Base-by-base conservation (phyloP, 1,140 invertebrate species). In the Drosophila kurseongensis region DNA sequence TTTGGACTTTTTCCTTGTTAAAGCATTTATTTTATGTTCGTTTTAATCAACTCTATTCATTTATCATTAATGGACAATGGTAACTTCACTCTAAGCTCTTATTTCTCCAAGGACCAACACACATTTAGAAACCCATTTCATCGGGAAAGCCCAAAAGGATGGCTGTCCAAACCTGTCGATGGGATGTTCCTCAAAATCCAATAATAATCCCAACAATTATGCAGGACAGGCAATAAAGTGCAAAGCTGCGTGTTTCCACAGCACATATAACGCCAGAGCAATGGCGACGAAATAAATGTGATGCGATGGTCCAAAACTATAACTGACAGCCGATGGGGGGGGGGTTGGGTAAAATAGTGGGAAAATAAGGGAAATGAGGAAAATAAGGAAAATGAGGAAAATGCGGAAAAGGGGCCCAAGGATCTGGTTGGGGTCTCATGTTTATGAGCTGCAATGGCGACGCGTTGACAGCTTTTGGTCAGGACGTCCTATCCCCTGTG, bases 371-470 rank as follows among this genome's bases (percentile, higher is more conserved):
- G 32, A 55, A 12, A 23, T 29, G n/a, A 9, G 16, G 16, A 29
- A 27, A 12, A 12, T n/a, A n/a, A 48, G 12, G 10, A 36, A 41
- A 52, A 36, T 13, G 8, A 7, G 27, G 52, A 42, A 55, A 12
- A 23, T 29, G n/a, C 14, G 16, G 16, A 29, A 27, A 12, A 12
- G 35, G 35, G 8, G 44, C 10, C 41, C 23, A 14, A n/a, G 51
- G 59, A 14, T 23, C 44, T 54, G 35, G 38, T 23, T 27, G 45
- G 40, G 41, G 52, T 45, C 68, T 66, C 81, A 74, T 86, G 81
- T 78, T 80, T 80, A 85, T 81, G 82, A 78, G 81, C 60, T 78
- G 82, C 82, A 78, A 60, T 81, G 82, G 82, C 81, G 78, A 86
- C 69, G 78, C 75, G 74, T 48, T 86, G 81, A 85, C 82, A 86